phyloP scores from a whole-genome alignment of 2,797 vertebrate genomes.

The Gymnoscopelus microlampas region DNA sequence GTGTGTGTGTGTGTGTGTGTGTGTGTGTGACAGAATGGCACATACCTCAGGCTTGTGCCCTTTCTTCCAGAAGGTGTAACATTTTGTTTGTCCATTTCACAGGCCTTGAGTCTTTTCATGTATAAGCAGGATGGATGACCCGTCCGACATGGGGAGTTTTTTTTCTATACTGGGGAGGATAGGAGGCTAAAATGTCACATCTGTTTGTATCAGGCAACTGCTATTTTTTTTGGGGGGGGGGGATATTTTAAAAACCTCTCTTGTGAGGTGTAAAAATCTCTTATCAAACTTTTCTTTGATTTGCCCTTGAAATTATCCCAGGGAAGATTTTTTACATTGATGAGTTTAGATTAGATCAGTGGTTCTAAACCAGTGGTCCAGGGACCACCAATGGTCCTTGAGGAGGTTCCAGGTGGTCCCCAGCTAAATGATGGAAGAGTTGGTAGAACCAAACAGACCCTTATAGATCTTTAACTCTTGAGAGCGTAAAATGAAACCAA shows the following conservation, averaged over 20 bases:
- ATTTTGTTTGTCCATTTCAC: slow-evolving; percentile 62
- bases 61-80: slow-evolving; percentile 57
- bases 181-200: slow-evolving; percentile 33
- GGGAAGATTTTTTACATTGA: too few relatives aligned
- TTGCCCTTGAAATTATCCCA: slow-evolving; percentile 33
- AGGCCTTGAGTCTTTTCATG: slow-evolving; percentile 35
- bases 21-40: slow-evolving; percentile 1
- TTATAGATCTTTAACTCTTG: too few relatives aligned
- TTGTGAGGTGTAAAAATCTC: slow-evolving; percentile 30
- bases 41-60: slow-evolving; percentile 21
- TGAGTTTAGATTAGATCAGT: background rate
- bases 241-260: slow-evolving; percentile 15
- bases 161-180: background rate
- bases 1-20: too few relatives aligned
- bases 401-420: too few relatives aligned
- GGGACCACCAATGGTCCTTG: too few relatives aligned
- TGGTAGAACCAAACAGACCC: too few relatives aligned
- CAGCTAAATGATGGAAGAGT: too few relatives aligned
- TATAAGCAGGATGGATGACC: background rate
- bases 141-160: too few relatives aligned
- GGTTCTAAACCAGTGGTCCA: too few relatives aligned
- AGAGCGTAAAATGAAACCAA: too few relatives aligned
- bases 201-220: slow-evolving; percentile 36
- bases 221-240: background rate
- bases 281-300: slow-evolving; percentile 22